A percentile compares a stretch with the other conserved stretches of the same genome.
Conservation (phyloP, 2,888 invertebrate species). For the Sesia bembeciformis region DNA sequence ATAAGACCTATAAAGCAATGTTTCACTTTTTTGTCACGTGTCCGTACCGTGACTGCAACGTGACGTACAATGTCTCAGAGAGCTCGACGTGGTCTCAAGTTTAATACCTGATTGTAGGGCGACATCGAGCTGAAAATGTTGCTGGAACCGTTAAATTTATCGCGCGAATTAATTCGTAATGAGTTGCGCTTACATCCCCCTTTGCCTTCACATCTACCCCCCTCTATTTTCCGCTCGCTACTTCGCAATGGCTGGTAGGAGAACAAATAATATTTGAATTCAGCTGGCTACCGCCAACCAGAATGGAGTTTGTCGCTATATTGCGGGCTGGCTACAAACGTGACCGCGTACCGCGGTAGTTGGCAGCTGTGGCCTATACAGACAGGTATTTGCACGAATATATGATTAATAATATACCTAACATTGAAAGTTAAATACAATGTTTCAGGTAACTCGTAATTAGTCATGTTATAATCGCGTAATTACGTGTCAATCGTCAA, state of each 20-base stretch:
- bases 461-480: too few relatives aligned
- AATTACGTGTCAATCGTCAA: too few relatives aligned
- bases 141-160: constrained; percentile 1
- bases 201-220: neutral
- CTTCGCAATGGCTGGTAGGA: neutral
- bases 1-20: too few relatives aligned
- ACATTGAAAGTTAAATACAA: too few relatives aligned
- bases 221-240: neutral
- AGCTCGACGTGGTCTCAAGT: too few relatives aligned
- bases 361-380: neutral
- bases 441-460: too few relatives aligned
- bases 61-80: too few relatives aligned
- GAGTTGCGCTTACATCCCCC: constrained; percentile 1
- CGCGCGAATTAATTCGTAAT: constrained; percentile 4
- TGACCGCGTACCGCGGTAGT: too few relatives aligned
- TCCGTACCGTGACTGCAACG: too few relatives aligned
- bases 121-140: neutral
- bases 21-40: too few relatives aligned
- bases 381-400: too few relatives aligned
- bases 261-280: neutral
- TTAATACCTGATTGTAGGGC: neutral
- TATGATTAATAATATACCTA: too few relatives aligned
- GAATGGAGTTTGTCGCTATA: neutral
- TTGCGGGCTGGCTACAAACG: neutral
- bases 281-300: neutral